Evolutionary conservation across 2,888 invertebrate genomes (phyloP), one percentile per base, ranked within the genome.

Genomic region (Dromius quadrimaculatus): DNA sequence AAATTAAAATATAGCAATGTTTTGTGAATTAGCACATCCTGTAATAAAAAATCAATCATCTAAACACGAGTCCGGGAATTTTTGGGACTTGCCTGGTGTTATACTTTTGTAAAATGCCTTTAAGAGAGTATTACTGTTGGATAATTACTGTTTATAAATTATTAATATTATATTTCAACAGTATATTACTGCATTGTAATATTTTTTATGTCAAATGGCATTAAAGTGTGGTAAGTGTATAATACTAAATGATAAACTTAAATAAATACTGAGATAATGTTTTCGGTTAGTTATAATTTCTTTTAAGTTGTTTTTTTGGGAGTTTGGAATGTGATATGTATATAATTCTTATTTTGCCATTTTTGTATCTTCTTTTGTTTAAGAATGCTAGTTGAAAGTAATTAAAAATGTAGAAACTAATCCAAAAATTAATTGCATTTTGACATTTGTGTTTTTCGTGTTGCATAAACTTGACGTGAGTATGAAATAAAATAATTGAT

Each of bases 171-270:
- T 65, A 65, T 65, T 65, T 65, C 65, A 65, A 65, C 65, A 65
- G 65, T 65, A 65, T 50, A 65, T 65, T 65, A 65, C 65, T 65
- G 65, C 65, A 65, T 65, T 65, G 65, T 65, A 47, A 65, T 43
- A 63, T 63, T 63, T 63, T 63, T 45, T 45, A 63, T 63, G 63
- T 63, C 63, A 63, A 65, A 65, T 65, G 65, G 65, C 47, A 65
- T 65, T 47, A 32, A 43, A 47, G 65, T 65, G 65, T 65, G 65
- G 65, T 65, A 65, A 43, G 65, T 65, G 65, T 65, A 65, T 65
- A 65, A 47, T 65, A 65, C 65, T 50, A 65, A 47, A 47, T 63
- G 45, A 36, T 47, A 65, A 23, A 65, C 65, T 65, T 65, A 65
- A 65, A 65, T 47, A 36, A 50, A 43, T 65, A 65, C 28, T 65